Conservation (phyloP, 2,797 vertebrate species). For the Sebastes iracundus region DNA sequence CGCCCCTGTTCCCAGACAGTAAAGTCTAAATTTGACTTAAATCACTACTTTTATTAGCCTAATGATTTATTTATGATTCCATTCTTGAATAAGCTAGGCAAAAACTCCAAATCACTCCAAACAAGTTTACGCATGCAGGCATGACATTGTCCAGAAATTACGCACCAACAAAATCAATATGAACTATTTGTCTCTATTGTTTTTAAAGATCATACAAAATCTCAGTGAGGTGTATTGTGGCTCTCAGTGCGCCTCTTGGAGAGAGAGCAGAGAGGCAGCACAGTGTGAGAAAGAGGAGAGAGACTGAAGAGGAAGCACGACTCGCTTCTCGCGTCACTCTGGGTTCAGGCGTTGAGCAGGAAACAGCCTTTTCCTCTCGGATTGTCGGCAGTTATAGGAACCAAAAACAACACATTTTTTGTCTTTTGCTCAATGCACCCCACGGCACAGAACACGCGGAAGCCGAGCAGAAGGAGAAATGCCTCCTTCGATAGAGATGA, state of each 20-base stretch:
- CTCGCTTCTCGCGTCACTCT: constrained; percentile 85
- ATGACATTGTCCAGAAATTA: background rate
- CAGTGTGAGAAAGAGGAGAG: too few relatives aligned
- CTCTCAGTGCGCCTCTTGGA: constrained; percentile 43
- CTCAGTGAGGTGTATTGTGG: constrained; percentile 2
- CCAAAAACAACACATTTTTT: constrained; percentile 77
- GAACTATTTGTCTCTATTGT: background rate
- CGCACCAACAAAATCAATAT: background rate
- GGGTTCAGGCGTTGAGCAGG: constrained; percentile 83
- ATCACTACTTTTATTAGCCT: background rate
- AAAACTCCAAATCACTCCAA: background rate
- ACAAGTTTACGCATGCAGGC: background rate
- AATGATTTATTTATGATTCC: background rate
- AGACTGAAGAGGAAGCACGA: constrained; percentile 79
- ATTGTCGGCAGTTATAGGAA: constrained; percentile 79
- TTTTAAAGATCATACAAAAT: constrained; percentile 10
- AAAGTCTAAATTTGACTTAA: background rate
- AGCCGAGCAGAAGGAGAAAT: constrained; percentile 85
- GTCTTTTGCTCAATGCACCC: constrained; percentile 86
- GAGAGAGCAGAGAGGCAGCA: constrained; percentile 60
- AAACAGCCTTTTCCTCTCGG: constrained; percentile 86
- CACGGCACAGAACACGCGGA: constrained; percentile 84
- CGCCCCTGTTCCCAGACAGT: background rate
- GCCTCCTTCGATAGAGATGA: constrained; percentile 81
- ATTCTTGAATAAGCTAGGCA: background rate